These are phyloP conservation scores for Synanthedon formicaeformis DNA, from an alignment of 2,888 invertebrate genomes.

Conservation along the genomic window DNA sequence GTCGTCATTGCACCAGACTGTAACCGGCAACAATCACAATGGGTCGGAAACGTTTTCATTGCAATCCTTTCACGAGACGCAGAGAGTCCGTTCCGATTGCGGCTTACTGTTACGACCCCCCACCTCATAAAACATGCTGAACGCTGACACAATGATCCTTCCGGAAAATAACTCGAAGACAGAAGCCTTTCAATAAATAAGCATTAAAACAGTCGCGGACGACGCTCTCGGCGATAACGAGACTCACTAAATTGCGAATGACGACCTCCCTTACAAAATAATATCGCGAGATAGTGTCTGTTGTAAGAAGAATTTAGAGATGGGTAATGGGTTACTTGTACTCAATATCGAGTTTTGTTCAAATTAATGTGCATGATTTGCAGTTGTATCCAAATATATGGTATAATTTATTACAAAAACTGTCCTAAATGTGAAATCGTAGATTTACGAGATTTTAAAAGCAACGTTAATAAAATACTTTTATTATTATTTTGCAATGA, in stretches of 20 bases:
- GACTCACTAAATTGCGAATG: constrained; percentile 3
- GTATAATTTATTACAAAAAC: too few relatives aligned
- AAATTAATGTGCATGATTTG: too few relatives aligned
- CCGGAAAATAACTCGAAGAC: constrained; percentile 45
- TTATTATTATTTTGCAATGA: too few relatives aligned
- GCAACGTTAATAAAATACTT: too few relatives aligned
- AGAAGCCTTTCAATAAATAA: constrained; percentile 62
- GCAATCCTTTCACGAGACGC: constrained; percentile 6
- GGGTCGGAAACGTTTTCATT: not conserved
- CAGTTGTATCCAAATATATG: too few relatives aligned
- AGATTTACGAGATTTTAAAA: too few relatives aligned
- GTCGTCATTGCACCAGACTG: too few relatives aligned
- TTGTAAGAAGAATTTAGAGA: not conserved
- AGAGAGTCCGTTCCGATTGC: constrained; percentile 6
- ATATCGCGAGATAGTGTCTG: constrained; percentile 8
- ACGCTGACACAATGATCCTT: constrained; percentile 55
- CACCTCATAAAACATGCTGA: constrained; percentile 37
- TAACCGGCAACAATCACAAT: not conserved
- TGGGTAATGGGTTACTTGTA: too few relatives aligned
- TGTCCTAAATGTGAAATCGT: too few relatives aligned
- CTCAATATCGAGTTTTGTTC: too few relatives aligned
- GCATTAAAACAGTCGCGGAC: constrained; percentile 48
- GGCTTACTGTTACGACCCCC: constrained; percentile 14
- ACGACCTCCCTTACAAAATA: constrained; percentile 9
- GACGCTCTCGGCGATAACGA: constrained; percentile 39